Evolutionary conservation across 2,888 invertebrate genomes (phyloP), one percentile per base, ranked within the genome.

Genomic region (Scaptomyza tumidula): DNA sequence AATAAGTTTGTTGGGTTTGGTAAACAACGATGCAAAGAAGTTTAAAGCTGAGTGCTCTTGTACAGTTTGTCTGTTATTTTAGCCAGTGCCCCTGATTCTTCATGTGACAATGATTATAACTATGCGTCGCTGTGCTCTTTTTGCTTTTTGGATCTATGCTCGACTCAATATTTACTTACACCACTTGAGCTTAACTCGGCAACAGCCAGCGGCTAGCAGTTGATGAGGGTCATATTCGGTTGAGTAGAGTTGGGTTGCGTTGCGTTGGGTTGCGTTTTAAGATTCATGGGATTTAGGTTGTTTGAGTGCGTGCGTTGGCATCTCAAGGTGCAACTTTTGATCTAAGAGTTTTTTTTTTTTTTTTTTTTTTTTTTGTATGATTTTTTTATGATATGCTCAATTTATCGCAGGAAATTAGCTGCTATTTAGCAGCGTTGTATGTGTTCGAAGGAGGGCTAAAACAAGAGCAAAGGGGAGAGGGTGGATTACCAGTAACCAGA

Each of bases 361-460:
- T 54, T 64, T 19, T 1, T 66, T 64, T 49, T 55, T 55, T 50
- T 49, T 45, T 54, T 64, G 1, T 1, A 19, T 19, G 19, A 19
- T 19, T 19, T 19, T 19, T 19, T 19, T 19, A 72, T 76, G 86
- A 90, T 86, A 85, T 89, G 86, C 78, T 88, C 90, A 90, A 90
- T 90, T 90, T 90, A 89, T 90, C 75, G 84, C 80, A 76, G 80
- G 81, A 90, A 90, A 90, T 90, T 90, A 90, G 90, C 83, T 89
- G 88, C 85, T 89, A 90, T 89, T 89, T 84, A 88, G 80, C 83
- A 89, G 65, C 72, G 88, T 75, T 86, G 83, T 84, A 67, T 76
- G 74, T 80, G 19, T 19, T 71, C 68, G 35, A 39, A 49, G 11
- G 33, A 48, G 48, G 55, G 57, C 31, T 6, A 29, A 44, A 55